Percentiles rank a stretch among this genome's conserved stretches.
Evolutionary conservation across 2,797 vertebrate genomes (phyloP).

Genomic region (Pelochelys cantorii): DNA sequence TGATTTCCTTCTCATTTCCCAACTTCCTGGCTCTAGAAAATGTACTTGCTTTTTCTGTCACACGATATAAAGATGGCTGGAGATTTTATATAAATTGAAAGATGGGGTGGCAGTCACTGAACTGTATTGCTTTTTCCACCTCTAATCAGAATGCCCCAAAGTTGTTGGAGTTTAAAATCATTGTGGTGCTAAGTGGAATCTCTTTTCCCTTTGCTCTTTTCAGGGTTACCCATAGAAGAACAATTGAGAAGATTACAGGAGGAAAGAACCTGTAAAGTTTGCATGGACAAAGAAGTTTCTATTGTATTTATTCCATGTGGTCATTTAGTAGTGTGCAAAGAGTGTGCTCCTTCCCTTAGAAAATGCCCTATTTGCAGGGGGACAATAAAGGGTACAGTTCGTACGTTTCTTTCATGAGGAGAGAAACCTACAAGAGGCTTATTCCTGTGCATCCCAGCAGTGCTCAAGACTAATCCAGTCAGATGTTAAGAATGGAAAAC

Average conservation of each 20-base stretch:
- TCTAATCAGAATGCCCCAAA: not conserved
- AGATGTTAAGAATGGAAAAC: constrained; percentile 13
- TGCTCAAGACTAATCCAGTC: not conserved
- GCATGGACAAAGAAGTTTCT: constrained; percentile 99
- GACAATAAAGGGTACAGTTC: constrained; percentile 96
- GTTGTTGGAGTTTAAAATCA: not conserved
- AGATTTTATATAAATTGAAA: not conserved
- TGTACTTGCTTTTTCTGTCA: not conserved
- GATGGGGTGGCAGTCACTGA: not conserved
- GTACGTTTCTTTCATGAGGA: constrained; percentile 93
- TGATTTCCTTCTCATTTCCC: too few relatives aligned
- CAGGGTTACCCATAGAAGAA: constrained; percentile 96
- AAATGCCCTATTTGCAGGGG: constrained; percentile 98
- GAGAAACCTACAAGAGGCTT: not conserved
- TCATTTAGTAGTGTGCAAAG: constrained; percentile 97
- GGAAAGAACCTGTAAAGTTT: constrained; percentile 98
- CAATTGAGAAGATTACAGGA: constrained; percentile 94
- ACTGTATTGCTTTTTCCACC: not conserved
- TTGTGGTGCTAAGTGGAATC: not conserved
- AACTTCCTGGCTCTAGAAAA: constrained; percentile 9
- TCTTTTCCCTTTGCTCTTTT: constrained; percentile 24
- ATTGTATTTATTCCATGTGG: constrained; percentile 99
- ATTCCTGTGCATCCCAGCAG: not conserved
- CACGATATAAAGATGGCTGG: not conserved
- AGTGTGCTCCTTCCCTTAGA: constrained; percentile 94